Evolutionary conservation across 2,113 vertebrate species (phyloP), one percentile per base, ranked within the genome.

Genomic region (Microtus oregoni): DNA sequence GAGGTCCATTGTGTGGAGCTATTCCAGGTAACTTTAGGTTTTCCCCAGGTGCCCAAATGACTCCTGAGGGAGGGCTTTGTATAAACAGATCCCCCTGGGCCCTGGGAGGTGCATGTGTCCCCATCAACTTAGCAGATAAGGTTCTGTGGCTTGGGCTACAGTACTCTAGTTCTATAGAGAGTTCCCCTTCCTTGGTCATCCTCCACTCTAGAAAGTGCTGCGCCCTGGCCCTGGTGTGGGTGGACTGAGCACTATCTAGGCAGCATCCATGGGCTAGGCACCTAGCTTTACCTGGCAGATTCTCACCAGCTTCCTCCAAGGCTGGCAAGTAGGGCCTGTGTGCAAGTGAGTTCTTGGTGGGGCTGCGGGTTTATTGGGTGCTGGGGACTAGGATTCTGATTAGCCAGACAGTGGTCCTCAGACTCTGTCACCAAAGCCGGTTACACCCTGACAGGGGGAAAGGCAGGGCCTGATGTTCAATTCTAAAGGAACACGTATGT

Each of bases 161-260:
- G 30, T 15, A 15, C 30, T 73, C 41, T 50, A 52, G 28, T 5
- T 15, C 52, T 55, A 4, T 55, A 55, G 38, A 52, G 44, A 1
- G 35, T 35, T 65, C 41, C 68, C 4, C 91, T 28, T 26, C 63
- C 38, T 20, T 50, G 17, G 61, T 35, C n/a, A 22, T 5, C 77
- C 41, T 30, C 6, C 6, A 35, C 41, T 73, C 61, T 22, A 1
- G 65, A 75, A 65, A 20, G 24, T 0, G 15, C 55, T 3, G 28
- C 9, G 52, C 1, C 1, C 10, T 1, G 3, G 32, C 35, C 26
- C 86, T 17, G 14, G 58, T 0, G 22, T 32, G 0, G 15, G 41
- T 2, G 3, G 50, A 3, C 28, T 35, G 12, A 50, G 67, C 0
- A 3, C 76, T 55, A 5, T 82, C 8, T 67, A 67, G 17, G 8